These are phyloP conservation scores for Macrochelys suwanniensis DNA, from an alignment of 2,797 vertebrate species.

Conservation along the genomic window DNA sequence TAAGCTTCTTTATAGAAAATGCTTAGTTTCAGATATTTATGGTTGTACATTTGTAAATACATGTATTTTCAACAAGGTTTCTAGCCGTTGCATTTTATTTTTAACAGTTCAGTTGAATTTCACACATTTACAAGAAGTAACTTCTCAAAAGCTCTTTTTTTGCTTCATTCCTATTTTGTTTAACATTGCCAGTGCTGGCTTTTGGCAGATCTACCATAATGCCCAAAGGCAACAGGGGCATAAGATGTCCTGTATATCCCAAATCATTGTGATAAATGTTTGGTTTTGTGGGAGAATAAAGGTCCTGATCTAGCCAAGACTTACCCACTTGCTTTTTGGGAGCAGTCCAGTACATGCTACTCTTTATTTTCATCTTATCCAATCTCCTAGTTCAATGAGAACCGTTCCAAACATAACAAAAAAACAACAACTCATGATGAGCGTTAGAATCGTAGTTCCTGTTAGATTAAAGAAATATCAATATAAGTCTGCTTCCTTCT, in stretches of 20 bases:
- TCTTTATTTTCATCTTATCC: not conserved
- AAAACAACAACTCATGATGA: not conserved
- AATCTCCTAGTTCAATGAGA: not conserved
- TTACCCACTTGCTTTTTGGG: not conserved
- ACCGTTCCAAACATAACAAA: not conserved
- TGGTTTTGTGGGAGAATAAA: not conserved
- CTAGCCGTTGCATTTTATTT: not conserved
- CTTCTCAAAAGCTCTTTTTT: not conserved
- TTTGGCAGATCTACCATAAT: not conserved
- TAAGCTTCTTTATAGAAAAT: conserved; percentile 54
- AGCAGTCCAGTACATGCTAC: not conserved
- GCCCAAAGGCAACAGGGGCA: not conserved
- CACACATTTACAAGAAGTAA: not conserved
- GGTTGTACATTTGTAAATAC: conserved; percentile 53
- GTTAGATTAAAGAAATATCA: not conserved
- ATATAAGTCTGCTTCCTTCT: not conserved
- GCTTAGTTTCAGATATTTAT: conserved; percentile 35
- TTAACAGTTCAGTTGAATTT: not conserved
- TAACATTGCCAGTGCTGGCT: not conserved
- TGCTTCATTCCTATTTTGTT: not conserved
- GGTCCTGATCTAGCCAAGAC: not conserved
- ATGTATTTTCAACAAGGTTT: conserved; percentile 6
- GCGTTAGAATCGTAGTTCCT: not conserved
- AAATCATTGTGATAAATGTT: not conserved
- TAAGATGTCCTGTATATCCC: not conserved